These are phyloP conservation scores for Ceratina calcarata DNA, from an alignment of 1,140 invertebrate species.

Conservation along the genomic window DNA sequence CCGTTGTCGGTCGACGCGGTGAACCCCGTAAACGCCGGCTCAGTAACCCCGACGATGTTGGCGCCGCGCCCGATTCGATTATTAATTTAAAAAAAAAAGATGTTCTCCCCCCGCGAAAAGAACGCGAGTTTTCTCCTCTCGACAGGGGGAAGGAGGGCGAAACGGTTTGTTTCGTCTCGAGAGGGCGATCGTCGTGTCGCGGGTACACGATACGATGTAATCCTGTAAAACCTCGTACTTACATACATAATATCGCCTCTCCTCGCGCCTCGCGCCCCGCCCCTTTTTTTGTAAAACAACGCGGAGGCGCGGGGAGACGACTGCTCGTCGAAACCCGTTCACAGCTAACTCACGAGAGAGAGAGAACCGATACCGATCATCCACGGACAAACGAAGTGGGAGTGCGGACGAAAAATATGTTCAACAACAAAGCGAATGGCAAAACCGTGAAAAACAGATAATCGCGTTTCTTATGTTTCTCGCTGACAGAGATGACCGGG, in stretches of 20 bases:
- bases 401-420: background rate
- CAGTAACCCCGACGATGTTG: conserved; percentile 68
- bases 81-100: background rate
- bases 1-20: background rate
- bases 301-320: conserved; percentile 62
- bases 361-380: conserved; percentile 5
- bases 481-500: conserved; percentile 11
- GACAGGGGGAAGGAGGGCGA: too few relatives aligned
- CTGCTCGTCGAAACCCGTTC: too few relatives aligned
- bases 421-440: background rate
- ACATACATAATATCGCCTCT: conserved; percentile 34
- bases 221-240: background rate
- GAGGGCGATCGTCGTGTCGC: conserved; percentile 43
- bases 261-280: conserved; percentile 61
- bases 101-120: too few relatives aligned
- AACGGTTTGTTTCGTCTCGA: too few relatives aligned
- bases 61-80: conserved; percentile 40
- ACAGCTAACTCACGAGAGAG: background rate
- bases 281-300: conserved; percentile 69
- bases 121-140: too few relatives aligned
- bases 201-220: conserved; percentile 7
- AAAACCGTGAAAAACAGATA: background rate
- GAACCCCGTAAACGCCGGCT: conserved; percentile 67
- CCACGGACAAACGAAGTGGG: background rate
- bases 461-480: background rate